Evolutionary conservation across 2,888 invertebrate species (phyloP).

Genomic region (Cartodere bifasciata): DNA sequence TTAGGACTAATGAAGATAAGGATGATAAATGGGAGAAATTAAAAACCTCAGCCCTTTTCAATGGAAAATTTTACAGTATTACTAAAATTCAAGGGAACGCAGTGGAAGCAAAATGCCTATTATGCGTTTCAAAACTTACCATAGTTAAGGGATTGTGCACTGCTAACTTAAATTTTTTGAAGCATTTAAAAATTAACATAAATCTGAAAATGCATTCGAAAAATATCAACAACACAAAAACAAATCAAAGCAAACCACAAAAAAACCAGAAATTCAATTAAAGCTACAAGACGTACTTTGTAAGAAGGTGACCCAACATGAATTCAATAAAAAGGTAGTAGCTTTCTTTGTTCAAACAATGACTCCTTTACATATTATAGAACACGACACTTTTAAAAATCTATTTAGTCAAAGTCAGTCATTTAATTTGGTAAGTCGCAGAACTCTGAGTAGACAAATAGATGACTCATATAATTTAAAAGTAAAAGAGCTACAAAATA

Average conservation of each 20-base stretch:
- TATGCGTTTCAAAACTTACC: conserved; percentile 2
- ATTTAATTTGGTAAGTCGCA: too few relatives aligned
- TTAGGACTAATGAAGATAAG: too few relatives aligned
- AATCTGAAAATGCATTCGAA: conserved; percentile 1
- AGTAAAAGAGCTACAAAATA: conserved; percentile 1
- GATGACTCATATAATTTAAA: conserved; percentile 1
- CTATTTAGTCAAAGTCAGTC: not conserved
- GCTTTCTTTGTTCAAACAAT: conserved; percentile 1
- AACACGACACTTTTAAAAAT: conserved; percentile 1
- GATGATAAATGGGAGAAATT: too few relatives aligned
- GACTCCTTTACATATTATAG: conserved; percentile 3
- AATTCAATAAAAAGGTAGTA: not conserved
- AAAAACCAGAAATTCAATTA: not conserved
- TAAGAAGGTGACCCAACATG: conserved; percentile 1
- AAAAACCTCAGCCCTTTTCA: not conserved
- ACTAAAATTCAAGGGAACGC: not conserved
- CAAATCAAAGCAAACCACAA: conserved; percentile 3
- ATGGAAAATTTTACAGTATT: conserved; percentile 5
- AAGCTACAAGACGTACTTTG: not conserved
- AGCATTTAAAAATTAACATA: not conserved
- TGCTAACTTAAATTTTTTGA: conserved; percentile 1
- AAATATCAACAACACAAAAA: not conserved
- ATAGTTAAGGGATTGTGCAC: conserved; percentile 1
- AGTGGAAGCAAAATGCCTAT: conserved; percentile 4
- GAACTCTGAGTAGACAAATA: not conserved